phyloP scores from a whole-genome alignment of 2,888 invertebrate genomes.

The Dorcus parallelipipedus region DNA sequence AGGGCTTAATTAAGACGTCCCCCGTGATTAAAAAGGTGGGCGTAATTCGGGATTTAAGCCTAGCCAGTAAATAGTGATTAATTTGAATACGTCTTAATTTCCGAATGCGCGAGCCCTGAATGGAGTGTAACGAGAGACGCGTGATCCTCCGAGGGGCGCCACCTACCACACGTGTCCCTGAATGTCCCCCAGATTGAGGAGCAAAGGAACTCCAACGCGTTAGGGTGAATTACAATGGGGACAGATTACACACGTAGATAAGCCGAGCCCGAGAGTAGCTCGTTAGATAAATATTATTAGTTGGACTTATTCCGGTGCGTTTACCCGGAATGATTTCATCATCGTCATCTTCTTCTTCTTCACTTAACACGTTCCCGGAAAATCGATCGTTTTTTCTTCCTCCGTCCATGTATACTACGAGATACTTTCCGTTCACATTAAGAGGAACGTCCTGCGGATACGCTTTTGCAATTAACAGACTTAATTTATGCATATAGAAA shows the following conservation, averaged over 20 bases:
- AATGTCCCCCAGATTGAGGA: background rate
- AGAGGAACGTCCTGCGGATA: too few species aligned
- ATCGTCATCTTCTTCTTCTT: background rate
- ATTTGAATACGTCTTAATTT: conserved; percentile 4
- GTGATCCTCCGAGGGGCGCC: conserved; percentile 2
- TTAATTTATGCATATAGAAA: too few species aligned
- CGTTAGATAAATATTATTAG: conserved; percentile 3
- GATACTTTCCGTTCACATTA: too few species aligned
- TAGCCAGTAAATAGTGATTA: background rate
- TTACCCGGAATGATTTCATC: background rate
- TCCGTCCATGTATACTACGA: too few species aligned
- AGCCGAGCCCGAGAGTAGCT: background rate
- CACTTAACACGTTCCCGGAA: background rate
- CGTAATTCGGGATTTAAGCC: background rate
- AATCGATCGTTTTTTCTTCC: too few species aligned
- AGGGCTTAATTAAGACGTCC: background rate
- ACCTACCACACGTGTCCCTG: conserved; percentile 2
- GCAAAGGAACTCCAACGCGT: background rate
- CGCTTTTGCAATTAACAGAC: too few species aligned
- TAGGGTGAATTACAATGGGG: background rate
- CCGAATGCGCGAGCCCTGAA: conserved; percentile 1
- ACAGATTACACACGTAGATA: background rate
- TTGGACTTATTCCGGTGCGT: background rate
- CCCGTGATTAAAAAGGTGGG: background rate
- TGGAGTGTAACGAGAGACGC: conserved; percentile 8